phyloP scores from a whole-genome alignment of 2,888 invertebrate genomes.

The Drosophila nigritarsus region DNA sequence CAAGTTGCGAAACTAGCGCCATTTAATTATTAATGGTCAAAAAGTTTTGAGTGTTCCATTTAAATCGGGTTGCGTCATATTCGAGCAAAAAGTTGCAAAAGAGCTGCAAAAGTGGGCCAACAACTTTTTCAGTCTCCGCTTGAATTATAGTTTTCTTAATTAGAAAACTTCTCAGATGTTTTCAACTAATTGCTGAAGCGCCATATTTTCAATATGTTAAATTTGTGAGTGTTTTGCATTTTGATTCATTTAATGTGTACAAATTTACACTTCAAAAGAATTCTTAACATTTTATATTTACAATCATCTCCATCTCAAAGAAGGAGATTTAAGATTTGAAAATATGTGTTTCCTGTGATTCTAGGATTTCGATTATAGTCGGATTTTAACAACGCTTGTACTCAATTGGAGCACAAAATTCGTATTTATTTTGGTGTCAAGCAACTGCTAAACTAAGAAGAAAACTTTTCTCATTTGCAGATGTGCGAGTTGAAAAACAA shows the following conservation, averaged over 20 bases:
- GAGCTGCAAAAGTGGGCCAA: conserved; percentile 8
- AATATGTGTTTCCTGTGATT: not conserved
- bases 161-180: conserved; percentile 23
- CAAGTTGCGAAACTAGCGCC: conserved; percentile 12
- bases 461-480: conserved; percentile 72
- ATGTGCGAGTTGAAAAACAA: conserved; percentile 60
- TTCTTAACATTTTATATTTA: not conserved
- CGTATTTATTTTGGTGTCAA: not conserved
- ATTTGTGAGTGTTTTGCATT: not conserved
- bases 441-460: not conserved
- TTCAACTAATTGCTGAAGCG: conserved; percentile 7
- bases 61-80: conserved; percentile 14
- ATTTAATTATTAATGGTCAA: conserved; percentile 17
- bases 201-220: conserved; percentile 9
- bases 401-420: not conserved
- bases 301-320: too few species aligned
- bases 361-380: not conserved
- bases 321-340: not conserved
- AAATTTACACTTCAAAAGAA: not conserved
- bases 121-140: conserved; percentile 34
- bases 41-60: conserved; percentile 27
- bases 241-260: not conserved
- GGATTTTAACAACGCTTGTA: not conserved
- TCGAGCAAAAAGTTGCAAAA: conserved; percentile 3
- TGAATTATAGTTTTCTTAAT: conserved; percentile 31